phyloP scores from a whole-genome alignment of 2,888 invertebrate genomes.

The Heterodera filipjevi region DNA sequence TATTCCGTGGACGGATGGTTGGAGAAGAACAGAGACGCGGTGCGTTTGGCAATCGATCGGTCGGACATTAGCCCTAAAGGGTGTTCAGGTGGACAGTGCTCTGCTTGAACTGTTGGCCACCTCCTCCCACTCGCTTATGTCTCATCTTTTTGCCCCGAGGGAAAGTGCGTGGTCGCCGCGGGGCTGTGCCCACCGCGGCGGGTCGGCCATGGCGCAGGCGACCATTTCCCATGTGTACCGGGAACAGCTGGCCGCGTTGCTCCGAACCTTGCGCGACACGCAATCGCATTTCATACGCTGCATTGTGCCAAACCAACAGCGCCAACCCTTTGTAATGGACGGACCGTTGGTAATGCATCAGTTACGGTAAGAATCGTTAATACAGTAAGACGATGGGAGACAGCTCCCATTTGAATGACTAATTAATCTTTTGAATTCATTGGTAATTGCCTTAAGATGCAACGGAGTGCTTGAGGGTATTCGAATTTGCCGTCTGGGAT shows the following conservation, averaged over 20 bases:
- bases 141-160: conserved; percentile 48
- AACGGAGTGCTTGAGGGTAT: conserved; percentile 99
- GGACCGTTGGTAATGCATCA: conserved; percentile 59
- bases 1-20: conserved; percentile 69
- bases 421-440: too few relatives aligned
- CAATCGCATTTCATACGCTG: conserved; percentile 65
- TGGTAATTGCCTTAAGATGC: conserved; percentile 79
- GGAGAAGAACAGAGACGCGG: conserved; percentile 66
- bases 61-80: neutral
- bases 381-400: neutral
- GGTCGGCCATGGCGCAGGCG: conserved; percentile 36
- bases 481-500: conserved; percentile 98
- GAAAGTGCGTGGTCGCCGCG: conserved; percentile 42
- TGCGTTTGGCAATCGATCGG: neutral
- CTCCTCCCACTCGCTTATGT: conserved; percentile 53
- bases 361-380: conserved; percentile 43
- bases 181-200: conserved; percentile 45
- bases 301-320: conserved; percentile 65
- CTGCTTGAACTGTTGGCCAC: conserved; percentile 63
- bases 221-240: conserved; percentile 13
- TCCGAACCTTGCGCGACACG: conserved; percentile 60
- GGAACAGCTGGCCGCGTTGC: conserved; percentile 59
- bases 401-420: too few relatives aligned
- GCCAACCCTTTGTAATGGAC: conserved; percentile 55
- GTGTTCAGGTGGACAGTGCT: conserved; percentile 60